phyloP scores from a whole-genome alignment of 2,113 vertebrate genomes.

The Clarias magur region DNA sequence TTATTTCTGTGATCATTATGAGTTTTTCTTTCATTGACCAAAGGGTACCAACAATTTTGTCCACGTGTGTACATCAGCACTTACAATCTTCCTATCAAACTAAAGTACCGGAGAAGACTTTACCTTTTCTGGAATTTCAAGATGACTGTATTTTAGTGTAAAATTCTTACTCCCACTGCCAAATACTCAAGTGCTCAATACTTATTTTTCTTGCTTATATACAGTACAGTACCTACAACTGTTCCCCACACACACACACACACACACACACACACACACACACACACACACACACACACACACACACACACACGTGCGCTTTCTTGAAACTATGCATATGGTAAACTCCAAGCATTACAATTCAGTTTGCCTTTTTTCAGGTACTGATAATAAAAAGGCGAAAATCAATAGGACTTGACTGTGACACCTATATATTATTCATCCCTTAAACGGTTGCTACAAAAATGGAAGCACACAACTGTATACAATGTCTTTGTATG shows the following conservation, averaged over 20 bases:
- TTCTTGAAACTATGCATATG: not conserved
- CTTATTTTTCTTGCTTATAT: not conserved
- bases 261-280: not conserved
- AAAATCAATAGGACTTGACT: not conserved
- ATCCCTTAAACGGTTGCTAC: not conserved
- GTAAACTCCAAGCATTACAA: not conserved
- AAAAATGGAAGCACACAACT: not conserved
- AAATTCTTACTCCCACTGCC: not conserved
- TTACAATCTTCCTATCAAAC: slow-evolving; percentile 20
- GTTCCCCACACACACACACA: not conserved
- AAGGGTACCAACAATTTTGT: too few relatives aligned
- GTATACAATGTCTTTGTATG: not conserved
- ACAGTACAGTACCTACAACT: not conserved
- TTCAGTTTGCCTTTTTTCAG: not conserved
- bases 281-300: not conserved
- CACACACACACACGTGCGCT: not conserved
- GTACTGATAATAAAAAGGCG: not conserved
- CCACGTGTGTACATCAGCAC: too few relatives aligned
- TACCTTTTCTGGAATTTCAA: slow-evolving; percentile 46
- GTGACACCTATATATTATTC: not conserved
- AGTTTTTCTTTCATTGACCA: too few relatives aligned
- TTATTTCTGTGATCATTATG: too few relatives aligned
- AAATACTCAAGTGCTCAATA: slow-evolving; percentile 28
- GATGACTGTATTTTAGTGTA: slow-evolving; percentile 40
- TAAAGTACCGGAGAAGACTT: slow-evolving; percentile 37